Conservation (phyloP, 2,113 vertebrate species). For the Tragulus kanchil region DNA sequence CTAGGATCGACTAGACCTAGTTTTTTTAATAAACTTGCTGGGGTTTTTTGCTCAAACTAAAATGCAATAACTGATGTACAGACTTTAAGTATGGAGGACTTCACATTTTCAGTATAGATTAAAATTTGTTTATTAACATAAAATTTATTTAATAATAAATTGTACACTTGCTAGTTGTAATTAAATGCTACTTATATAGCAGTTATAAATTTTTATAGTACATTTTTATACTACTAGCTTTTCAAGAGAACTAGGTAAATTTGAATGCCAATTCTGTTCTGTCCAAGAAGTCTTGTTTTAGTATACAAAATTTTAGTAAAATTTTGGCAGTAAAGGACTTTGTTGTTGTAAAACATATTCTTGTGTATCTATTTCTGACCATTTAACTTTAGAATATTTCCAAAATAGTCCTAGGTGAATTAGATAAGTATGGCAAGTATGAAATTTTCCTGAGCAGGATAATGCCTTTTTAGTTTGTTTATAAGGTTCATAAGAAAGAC, state of each 20-base stretch:
- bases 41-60: not conserved
- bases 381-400: slow-evolving; percentile 6
- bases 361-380: slow-evolving; percentile 29
- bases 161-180: not conserved
- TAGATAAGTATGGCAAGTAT: not conserved
- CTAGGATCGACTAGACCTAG: not conserved
- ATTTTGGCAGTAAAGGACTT: slow-evolving; percentile 23
- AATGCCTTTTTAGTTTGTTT: not conserved
- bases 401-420: slow-evolving; percentile 1
- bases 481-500: not conserved
- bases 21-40: slow-evolving; percentile 26
- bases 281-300: not conserved
- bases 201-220: slow-evolving; percentile 32
- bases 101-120: slow-evolving; percentile 34
- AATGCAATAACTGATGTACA: not conserved
- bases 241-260: slow-evolving; percentile 25
- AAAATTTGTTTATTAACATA: slow-evolving; percentile 9
- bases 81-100: not conserved
- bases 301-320: not conserved
- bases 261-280: not conserved
- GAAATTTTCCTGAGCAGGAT: not conserved
- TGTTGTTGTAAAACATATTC: not conserved
- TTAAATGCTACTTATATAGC: slow-evolving; percentile 35
- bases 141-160: slow-evolving; percentile 21
- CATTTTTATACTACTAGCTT: not conserved